Base-by-base conservation (phyloP, 1,140 invertebrate species). In the Cotesia typhae region DNA sequence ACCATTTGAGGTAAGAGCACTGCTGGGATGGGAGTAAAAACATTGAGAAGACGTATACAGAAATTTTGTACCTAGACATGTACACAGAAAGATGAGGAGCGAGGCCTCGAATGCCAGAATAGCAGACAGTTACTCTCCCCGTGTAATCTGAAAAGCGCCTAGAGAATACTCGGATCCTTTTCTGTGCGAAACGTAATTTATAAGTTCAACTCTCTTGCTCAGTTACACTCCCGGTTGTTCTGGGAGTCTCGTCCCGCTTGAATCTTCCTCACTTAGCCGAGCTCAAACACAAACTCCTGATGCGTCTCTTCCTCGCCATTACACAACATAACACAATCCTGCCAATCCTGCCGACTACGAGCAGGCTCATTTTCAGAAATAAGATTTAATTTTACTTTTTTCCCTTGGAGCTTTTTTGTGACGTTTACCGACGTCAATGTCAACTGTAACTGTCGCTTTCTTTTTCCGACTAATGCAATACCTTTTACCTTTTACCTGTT, bases 71-170 rank as follows among this genome's bases (percentile, higher is more conserved):
- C 10, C 6, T 47, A 47, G 5, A 47, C 10, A 10, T 47, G 10
- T 47, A 47, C 10, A 47, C 14, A 67, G 28, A 4, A n/a, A 52
- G 28, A 36, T 4, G 20, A 51, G 9, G 20, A 53, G 36, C 14
- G 41, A 52, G 17, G 41, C 66, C 51, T 55, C 51, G 66, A 28
- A 28, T 67, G 66, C 53, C 53, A 51, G 66, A 55, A 67, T 52
- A 67, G 66, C 66, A 67, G 66, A 67, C 66, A 67, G 66, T 67
- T 67, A 67, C 66, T 65, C 70, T 57, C 70, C 70, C 61, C 73
- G 64, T 52, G 73, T 74, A 74, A 74, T 74, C 73, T 65, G 64
- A 20, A 69, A 64, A 68, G 71, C 65, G 71, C 59, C 38, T 55
- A 63, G 66, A 73, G 61, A 68, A 73, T 73, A 73, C 66, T 12